Evolutionary conservation across 2,797 vertebrate species (phyloP).

Genomic region (Chloroceryle inda): DNA sequence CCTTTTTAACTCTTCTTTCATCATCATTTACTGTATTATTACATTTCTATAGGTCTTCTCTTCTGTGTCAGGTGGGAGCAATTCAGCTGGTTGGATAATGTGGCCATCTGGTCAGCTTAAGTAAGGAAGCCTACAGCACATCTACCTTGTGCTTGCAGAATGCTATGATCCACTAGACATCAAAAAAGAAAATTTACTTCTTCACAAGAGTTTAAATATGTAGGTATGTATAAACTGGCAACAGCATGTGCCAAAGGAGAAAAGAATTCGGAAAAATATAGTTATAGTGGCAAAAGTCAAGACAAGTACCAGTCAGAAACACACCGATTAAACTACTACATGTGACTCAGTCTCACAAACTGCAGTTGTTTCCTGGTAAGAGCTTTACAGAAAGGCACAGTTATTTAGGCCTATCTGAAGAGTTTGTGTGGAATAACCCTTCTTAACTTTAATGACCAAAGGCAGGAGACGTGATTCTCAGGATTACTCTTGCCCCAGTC

Average conservation of each 20-base stretch:
- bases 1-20: neutral
- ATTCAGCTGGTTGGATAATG: neutral
- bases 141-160: neutral
- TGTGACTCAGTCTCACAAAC: neutral
- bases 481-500: neutral
- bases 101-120: neutral
- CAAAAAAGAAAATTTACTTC: neutral
- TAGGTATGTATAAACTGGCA: neutral
- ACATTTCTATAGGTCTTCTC: neutral
- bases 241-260: neutral
- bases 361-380: neutral
- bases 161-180: neutral
- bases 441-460: neutral
- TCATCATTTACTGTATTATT: neutral
- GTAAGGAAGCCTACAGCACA: neutral
- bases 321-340: rapidly evolving
- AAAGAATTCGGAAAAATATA: neutral
- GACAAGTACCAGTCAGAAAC: neutral
- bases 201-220: neutral
- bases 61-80: neutral
- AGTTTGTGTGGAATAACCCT: neutral
- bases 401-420: neutral
- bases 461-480: neutral
- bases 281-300: neutral
- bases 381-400: neutral